Conservation (phyloP, 2,113 vertebrate species). For the Marcusenius ussheri region DNA sequence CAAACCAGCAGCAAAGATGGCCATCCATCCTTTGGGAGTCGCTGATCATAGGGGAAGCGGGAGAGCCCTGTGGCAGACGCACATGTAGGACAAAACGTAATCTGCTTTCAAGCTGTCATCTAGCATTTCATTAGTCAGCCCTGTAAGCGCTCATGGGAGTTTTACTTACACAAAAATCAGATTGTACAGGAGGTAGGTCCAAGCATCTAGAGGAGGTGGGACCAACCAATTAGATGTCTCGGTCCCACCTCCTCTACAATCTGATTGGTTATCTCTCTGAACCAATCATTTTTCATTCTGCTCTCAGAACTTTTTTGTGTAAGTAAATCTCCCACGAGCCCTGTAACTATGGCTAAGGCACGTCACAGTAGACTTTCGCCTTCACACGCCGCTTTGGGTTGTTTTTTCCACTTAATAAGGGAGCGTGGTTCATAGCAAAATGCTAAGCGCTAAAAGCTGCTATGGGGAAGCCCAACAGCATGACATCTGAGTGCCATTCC, state of each 20-base stretch:
- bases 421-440: neutral
- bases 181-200: neutral
- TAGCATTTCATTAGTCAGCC: neutral
- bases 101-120: neutral
- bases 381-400: neutral
- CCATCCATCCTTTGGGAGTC: neutral
- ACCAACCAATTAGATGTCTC: neutral
- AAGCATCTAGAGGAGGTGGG: neutral
- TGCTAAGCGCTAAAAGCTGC: neutral
- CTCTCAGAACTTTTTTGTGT: neutral
- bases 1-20: slow-evolving; percentile 18
- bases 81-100: neutral
- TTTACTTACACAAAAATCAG: neutral
- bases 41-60: neutral
- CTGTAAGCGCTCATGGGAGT: neutral
- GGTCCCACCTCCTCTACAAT: neutral
- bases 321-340: neutral
- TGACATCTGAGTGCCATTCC: neutral
- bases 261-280: neutral
- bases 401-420: neutral
- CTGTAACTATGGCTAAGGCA: neutral
- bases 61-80: neutral
- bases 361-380: neutral
- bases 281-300: neutral
- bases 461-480: neutral